Evolutionary conservation across 2,888 invertebrate species (phyloP).

Genomic region (Drosophila quinaria): DNA sequence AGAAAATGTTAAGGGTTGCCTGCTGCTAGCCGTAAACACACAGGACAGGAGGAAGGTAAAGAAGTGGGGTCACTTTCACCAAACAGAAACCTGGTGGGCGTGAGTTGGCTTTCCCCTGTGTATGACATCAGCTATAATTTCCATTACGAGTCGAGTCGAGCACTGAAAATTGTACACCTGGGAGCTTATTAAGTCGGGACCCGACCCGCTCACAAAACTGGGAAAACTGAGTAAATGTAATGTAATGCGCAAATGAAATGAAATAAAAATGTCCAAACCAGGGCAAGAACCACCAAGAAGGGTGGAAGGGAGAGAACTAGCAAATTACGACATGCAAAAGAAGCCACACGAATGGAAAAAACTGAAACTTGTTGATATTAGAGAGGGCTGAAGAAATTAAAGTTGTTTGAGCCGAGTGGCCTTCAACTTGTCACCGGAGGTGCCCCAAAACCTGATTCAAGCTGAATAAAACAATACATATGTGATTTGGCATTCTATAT

Average conservation of each 20-base stretch:
- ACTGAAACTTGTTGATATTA: slow-evolving; percentile 52
- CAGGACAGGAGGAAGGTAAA: background rate
- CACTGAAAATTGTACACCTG: slow-evolving; percentile 81
- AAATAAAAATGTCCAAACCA: slow-evolving; percentile 62
- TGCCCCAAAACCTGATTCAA: slow-evolving; percentile 1
- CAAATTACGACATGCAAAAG: slow-evolving; percentile 46
- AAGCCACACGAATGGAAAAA: slow-evolving; percentile 25
- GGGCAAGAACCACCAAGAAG: background rate
- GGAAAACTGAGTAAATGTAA: slow-evolving; percentile 50
- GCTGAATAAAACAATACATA: slow-evolving; percentile 23
- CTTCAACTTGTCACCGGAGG: slow-evolving; percentile 10
- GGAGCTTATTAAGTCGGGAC: slow-evolving; percentile 79
- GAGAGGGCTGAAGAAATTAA: background rate
- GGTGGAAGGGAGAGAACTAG: slow-evolving; percentile 1
- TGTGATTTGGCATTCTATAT: slow-evolving; percentile 5
- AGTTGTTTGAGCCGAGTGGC: background rate
- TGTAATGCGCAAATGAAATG: slow-evolving; percentile 78
- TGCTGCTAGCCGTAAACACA: background rate
- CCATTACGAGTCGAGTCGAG: slow-evolving; percentile 73
- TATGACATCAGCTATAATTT: slow-evolving; percentile 82
- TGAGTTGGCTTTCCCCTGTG: slow-evolving; percentile 61
- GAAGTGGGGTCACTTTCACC: slow-evolving; percentile 63
- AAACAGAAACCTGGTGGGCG: slow-evolving; percentile 23
- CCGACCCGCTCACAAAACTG: slow-evolving; percentile 32
- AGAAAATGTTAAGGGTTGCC: slow-evolving; percentile 47